These are phyloP conservation scores for Mycetomoellerius zeteki DNA, from an alignment of 1,140 invertebrate species.

Conservation along the genomic window DNA sequence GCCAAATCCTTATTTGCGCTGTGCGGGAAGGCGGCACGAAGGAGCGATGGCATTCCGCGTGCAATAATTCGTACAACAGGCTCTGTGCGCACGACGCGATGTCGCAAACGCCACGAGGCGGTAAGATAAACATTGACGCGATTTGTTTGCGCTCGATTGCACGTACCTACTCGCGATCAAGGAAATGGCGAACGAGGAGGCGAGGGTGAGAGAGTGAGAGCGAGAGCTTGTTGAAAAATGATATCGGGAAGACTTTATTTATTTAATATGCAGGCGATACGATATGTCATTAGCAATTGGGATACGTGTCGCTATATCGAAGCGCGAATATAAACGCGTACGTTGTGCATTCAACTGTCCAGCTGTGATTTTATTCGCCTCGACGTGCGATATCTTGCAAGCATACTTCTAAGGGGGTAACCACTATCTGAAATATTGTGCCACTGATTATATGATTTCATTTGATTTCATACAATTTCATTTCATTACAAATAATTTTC, in stretches of 20 bases:
- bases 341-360: neutral
- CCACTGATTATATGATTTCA: too few species aligned
- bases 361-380: neutral
- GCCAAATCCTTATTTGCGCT: neutral
- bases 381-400: neutral
- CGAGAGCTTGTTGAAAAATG: conserved; percentile 29
- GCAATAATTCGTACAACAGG: neutral
- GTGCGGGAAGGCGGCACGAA: neutral
- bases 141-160: conserved; percentile 47
- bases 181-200: neutral
- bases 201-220: neutral
- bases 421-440: too few species aligned
- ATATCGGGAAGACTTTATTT: conserved; percentile 49
- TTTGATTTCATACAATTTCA: too few species aligned
- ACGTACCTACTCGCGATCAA: conserved; percentile 22
- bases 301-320: conserved; percentile 5
- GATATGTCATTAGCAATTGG: conserved; percentile 13
- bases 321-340: conserved; percentile 11
- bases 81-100: neutral
- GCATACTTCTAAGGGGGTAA: neutral
- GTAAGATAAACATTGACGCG: conserved; percentile 47
- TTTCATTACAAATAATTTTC: too few species aligned
- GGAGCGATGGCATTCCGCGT: neutral
- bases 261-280: conserved; percentile 34
- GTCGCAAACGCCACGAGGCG: conserved; percentile 26